These are phyloP conservation scores for Dipus sagitta DNA, from an alignment of 2,797 vertebrate genomes.

Conservation along the genomic window DNA sequence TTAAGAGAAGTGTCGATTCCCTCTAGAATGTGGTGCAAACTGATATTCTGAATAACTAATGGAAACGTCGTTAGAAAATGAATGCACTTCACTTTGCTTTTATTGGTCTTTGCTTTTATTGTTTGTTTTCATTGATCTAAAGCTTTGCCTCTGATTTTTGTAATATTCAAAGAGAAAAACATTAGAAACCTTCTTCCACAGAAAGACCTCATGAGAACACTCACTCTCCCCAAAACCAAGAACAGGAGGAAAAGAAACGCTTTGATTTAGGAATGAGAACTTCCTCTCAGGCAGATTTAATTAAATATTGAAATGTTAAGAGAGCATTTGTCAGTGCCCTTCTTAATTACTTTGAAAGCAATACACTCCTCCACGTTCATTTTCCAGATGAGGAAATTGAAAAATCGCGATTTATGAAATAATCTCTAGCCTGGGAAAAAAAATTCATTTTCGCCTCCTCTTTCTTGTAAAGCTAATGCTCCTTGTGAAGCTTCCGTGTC, in stretches of 20 bases:
- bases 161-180: conserved; percentile 41
- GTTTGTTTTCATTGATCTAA: conserved; percentile 60
- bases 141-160: neutral
- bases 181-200: neutral
- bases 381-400: conserved; percentile 68
- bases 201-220: neutral
- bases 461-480: conserved; percentile 12
- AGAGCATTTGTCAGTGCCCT: conserved; percentile 57
- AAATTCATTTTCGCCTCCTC: neutral
- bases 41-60: conserved; percentile 15
- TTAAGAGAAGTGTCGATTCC: conserved; percentile 32
- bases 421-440: neutral
- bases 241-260: neutral
- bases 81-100: conserved; percentile 26
- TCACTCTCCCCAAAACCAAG: neutral
- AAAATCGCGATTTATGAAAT: conserved; percentile 21
- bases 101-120: conserved; percentile 26
- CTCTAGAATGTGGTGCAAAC: conserved; percentile 21
- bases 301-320: conserved; percentile 67
- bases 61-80: conserved; percentile 23
- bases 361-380: conserved; percentile 34
- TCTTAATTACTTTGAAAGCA: conserved; percentile 71
- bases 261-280: conserved; percentile 55
- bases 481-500: neutral
- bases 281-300: conserved; percentile 57